These are phyloP conservation scores for Drosophila robusta DNA, from an alignment of 2,888 invertebrate species.

Conservation along the genomic window DNA sequence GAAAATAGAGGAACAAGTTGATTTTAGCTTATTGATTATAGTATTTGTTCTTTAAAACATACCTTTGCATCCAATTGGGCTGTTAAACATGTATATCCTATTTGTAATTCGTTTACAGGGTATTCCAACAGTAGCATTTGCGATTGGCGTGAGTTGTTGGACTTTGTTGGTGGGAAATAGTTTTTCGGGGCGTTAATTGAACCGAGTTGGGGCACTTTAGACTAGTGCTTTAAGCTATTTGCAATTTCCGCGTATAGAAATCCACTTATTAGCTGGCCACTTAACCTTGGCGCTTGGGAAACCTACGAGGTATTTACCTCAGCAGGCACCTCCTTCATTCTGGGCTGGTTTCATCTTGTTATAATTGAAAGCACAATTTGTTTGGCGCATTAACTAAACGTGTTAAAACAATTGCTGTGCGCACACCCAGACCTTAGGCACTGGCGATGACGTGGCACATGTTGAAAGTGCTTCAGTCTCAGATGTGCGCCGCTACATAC, in stretches of 20 bases:
- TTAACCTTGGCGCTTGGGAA: conserved; percentile 71
- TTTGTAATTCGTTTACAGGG: conserved; percentile 10
- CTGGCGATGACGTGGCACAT: conserved; percentile 61
- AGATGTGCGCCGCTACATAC: conserved; percentile 43
- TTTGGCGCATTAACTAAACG: conserved; percentile 51
- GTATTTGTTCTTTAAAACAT: no score
- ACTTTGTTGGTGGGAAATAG: conserved; percentile 65
- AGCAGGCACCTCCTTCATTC: neutral
- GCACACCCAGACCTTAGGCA: neutral
- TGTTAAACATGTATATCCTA: neutral
- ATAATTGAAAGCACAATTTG: conserved; percentile 67
- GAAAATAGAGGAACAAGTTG: no score
- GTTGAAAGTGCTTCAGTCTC: conserved; percentile 56
- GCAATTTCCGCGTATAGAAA: conserved; percentile 68
- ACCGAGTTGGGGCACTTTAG: conserved; percentile 43
- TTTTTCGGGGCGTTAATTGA: conserved; percentile 71
- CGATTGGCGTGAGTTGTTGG: conserved; percentile 44
- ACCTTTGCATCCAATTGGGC: neutral
- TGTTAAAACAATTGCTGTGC: conserved; percentile 63
- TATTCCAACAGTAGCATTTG: conserved; percentile 48
- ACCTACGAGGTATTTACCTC: conserved; percentile 16
- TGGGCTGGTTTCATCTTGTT: conserved; percentile 38
- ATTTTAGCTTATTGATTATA: no score
- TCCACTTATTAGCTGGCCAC: conserved; percentile 52
- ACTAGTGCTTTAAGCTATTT: conserved; percentile 35